Conservation (phyloP, 2,797 vertebrate genomes). For the Acestrorhynchus altus region DNA sequence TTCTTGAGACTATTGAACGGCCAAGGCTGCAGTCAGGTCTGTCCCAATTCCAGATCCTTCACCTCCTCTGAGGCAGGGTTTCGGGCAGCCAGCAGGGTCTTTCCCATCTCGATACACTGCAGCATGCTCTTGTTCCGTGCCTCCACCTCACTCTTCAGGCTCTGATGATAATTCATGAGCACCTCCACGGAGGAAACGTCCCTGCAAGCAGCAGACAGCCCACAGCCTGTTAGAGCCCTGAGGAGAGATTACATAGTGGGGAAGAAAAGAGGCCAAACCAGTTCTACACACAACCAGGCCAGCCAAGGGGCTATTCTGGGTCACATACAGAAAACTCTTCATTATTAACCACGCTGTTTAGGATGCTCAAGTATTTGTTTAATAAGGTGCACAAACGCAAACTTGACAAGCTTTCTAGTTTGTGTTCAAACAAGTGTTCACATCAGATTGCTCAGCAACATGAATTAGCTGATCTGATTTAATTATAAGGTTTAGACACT, state of each 20-base stretch:
- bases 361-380: no score
- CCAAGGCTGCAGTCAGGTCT: background rate
- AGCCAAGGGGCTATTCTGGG: slow-evolving; percentile 26
- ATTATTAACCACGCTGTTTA: no score
- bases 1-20: background rate
- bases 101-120: slow-evolving; percentile 91
- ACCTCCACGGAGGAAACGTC: slow-evolving; percentile 94
- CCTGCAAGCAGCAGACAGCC: slow-evolving; percentile 71
- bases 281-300: slow-evolving; percentile 18
- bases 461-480: no score
- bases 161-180: slow-evolving; percentile 95
- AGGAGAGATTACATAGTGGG: slow-evolving; percentile 49
- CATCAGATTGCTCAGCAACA: no score
- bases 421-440: no score
- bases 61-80: slow-evolving; percentile 91
- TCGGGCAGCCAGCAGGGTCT: slow-evolving; percentile 84
- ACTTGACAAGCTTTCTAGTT: no score
- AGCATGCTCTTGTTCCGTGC: slow-evolving; percentile 80
- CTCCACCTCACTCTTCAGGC: slow-evolving; percentile 91
- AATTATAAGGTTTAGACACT: no score
- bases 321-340: no score
- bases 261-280: slow-evolving; percentile 33
- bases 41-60: slow-evolving; percentile 14
- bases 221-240: slow-evolving; percentile 54
- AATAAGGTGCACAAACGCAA: no score